Percentiles rank a stretch among this genome's conserved stretches.
Evolutionary conservation across 2,888 invertebrate genomes (phyloP).

Genomic region (Drosophila cognata): DNA sequence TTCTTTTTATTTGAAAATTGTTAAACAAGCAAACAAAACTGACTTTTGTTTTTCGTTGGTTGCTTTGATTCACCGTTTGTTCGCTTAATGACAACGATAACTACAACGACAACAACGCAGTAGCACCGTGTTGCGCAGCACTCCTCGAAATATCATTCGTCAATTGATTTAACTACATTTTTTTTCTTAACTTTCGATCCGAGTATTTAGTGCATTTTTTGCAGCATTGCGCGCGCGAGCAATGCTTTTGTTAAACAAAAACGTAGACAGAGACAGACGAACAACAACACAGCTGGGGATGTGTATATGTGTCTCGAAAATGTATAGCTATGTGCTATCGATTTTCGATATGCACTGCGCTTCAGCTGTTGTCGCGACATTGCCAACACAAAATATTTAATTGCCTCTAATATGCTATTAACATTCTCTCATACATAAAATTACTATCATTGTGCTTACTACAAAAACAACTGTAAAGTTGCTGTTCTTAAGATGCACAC

Average conservation of each 20-base stretch:
- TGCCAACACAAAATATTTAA: constrained; percentile 33
- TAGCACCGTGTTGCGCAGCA: constrained; percentile 70
- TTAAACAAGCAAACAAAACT: constrained; percentile 24
- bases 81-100: constrained; percentile 30
- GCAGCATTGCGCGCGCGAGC: constrained; percentile 72
- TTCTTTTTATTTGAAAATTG: constrained; percentile 11
- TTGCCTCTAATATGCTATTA: neutral
- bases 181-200: constrained; percentile 41
- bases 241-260: constrained; percentile 72
- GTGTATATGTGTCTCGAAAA: constrained; percentile 26
- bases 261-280: constrained; percentile 65
- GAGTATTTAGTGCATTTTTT: constrained; percentile 51
- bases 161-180: constrained; percentile 57
- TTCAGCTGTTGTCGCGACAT: constrained; percentile 38
- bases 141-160: constrained; percentile 34
- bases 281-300: constrained; percentile 70
- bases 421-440: neutral
- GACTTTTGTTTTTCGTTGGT: constrained; percentile 14
- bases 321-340: constrained; percentile 21
- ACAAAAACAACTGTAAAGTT: neutral
- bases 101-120: constrained; percentile 34
- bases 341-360: constrained; percentile 24
- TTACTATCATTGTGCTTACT: neutral
- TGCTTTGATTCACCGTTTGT: constrained; percentile 45
- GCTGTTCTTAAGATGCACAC: neutral